phyloP scores from a whole-genome alignment of 2,797 vertebrate species.

The Propithecus deckenii region DNA sequence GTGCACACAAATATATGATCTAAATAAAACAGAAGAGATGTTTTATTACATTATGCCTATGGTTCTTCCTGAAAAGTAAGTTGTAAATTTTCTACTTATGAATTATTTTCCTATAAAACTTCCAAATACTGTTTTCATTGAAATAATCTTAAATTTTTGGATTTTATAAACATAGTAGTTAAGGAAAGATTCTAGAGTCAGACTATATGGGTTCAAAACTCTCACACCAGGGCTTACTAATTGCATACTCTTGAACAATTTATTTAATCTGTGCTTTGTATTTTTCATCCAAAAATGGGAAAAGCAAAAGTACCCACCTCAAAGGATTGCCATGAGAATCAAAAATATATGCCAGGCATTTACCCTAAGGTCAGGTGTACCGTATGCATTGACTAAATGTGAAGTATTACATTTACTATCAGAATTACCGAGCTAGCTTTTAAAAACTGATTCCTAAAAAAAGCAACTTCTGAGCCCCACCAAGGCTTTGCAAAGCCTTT shows the following conservation, averaged over 20 bases:
- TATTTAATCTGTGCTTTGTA: neutral
- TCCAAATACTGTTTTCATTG: neutral
- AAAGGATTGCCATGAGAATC: fast-evolving
- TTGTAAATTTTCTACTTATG: neutral
- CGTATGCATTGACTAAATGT: fast-evolving
- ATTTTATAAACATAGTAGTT: neutral
- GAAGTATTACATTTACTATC: neutral
- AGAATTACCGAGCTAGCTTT: neutral
- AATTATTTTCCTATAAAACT: neutral
- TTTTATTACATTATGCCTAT: neutral
- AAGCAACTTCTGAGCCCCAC: no score
- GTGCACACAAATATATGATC: fast-evolving
- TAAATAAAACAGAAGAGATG: neutral
- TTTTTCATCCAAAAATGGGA: neutral
- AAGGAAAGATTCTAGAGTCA: neutral
- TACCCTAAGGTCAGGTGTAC: fast-evolving
- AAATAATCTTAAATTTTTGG: neutral
- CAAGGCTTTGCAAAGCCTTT: no score
- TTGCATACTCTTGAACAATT: neutral
- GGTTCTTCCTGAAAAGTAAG: neutral
- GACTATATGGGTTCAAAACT: neutral
- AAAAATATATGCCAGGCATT: fast-evolving
- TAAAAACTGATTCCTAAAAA: neutral
- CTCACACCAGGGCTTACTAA: neutral
- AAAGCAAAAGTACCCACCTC: neutral